Conservation (phyloP, 2,888 invertebrate species). For the Hetaerina titia region DNA sequence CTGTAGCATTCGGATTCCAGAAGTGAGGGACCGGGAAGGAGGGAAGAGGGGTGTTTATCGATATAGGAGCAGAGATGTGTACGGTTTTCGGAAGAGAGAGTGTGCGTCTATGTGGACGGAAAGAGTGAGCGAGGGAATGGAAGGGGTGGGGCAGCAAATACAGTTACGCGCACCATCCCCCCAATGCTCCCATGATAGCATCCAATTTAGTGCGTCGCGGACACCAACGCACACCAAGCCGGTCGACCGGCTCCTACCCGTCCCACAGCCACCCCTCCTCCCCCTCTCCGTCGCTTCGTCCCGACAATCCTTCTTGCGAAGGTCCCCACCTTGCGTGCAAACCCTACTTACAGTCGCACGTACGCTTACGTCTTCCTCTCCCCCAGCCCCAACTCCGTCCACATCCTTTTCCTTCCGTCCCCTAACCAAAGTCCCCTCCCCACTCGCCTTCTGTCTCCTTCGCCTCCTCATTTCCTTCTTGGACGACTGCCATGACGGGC, state of each 20-base stretch:
- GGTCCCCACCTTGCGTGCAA: not conserved
- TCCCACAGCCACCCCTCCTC: not conserved
- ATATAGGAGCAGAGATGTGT: constrained; percentile 15
- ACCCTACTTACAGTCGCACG: not conserved
- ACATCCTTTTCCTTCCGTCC: not conserved
- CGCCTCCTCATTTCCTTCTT: constrained; percentile 65
- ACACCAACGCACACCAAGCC: not conserved
- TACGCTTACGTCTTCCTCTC: not conserved
- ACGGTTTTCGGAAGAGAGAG: not conserved
- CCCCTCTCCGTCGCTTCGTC: not conserved
- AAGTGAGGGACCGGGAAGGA: not conserved
- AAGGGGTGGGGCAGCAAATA: constrained; percentile 9
- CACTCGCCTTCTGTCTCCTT: constrained; percentile 4
- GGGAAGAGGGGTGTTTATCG: constrained; percentile 41
- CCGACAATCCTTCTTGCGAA: not conserved
- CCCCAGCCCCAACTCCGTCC: not conserved
- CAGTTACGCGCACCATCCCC: constrained; percentile 30
- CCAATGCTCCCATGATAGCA: not conserved
- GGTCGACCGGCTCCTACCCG: not conserved
- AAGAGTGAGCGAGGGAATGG: not conserved
- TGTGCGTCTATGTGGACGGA: not conserved
- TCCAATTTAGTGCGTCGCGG: constrained; percentile 41
- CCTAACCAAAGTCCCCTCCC: not conserved
- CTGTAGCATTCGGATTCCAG: not conserved
- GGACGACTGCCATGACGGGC: constrained; percentile 52